Conservation (phyloP, 1,140 invertebrate genomes). For the Eubasilissa regina region DNA sequence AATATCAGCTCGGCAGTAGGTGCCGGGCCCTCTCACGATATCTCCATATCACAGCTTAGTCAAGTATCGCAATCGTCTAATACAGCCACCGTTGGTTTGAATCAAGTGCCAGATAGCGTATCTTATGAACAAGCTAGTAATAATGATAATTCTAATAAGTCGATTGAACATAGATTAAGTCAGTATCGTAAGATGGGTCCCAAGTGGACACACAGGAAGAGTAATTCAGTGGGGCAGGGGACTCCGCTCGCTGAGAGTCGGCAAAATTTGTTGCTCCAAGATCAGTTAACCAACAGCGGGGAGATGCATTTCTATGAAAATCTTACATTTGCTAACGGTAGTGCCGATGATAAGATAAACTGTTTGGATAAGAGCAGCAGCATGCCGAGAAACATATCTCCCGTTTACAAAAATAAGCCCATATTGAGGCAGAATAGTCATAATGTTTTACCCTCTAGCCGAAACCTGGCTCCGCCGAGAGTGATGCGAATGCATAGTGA, state of each 20-base stretch:
- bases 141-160: constrained; percentile 44
- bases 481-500: constrained; percentile 37
- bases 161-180: constrained; percentile 68
- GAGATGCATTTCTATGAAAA: constrained; percentile 70
- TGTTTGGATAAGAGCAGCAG: constrained; percentile 65
- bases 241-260: constrained; percentile 68
- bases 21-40: constrained; percentile 65
- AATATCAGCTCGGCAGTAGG: constrained; percentile 52
- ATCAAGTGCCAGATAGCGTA: constrained; percentile 44
- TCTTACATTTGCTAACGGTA: constrained; percentile 63
- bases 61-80: constrained; percentile 49
- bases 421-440: constrained; percentile 52
- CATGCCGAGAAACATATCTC: constrained; percentile 67
- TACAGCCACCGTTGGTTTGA: constrained; percentile 48
- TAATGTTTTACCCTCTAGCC: constrained; percentile 14
- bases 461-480: constrained; percentile 40
- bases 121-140: constrained; percentile 54
- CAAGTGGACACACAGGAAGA: constrained; percentile 67
- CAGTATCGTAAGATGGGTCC: constrained; percentile 64
- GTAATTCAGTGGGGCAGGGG: constrained; percentile 68
- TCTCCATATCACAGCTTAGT: constrained; percentile 64
- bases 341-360: constrained; percentile 58
- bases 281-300: constrained; percentile 63
- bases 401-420: constrained; percentile 51
- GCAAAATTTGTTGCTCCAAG: constrained; percentile 68